phyloP scores from a whole-genome alignment of 2,113 vertebrate genomes.

The Chaetorhynchus papuensis region DNA sequence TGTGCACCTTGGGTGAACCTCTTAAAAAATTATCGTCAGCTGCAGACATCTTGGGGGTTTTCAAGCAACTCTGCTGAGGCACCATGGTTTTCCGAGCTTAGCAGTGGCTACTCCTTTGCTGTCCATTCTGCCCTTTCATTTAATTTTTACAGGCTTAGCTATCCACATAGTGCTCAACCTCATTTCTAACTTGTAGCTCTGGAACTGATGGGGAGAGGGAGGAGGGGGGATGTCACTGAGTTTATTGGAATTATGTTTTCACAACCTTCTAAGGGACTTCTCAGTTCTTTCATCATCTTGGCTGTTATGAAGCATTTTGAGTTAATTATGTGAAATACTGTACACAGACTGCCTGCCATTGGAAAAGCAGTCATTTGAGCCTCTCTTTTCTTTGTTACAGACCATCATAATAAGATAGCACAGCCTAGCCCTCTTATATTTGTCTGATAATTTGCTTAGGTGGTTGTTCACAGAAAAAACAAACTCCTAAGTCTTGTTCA shows the following conservation, averaged over 20 bases:
- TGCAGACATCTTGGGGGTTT: neutral
- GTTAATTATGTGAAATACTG: neutral
- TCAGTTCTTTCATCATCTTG: neutral
- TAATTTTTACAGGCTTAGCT: neutral
- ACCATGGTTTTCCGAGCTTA: neutral
- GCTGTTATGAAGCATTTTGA: neutral
- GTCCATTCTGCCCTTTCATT: neutral
- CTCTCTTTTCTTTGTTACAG: neutral
- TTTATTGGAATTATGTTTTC: neutral
- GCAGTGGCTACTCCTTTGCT: neutral
- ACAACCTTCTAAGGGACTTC: neutral
- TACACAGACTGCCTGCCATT: neutral
- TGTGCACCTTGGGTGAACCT: accelerated
- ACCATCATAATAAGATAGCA: neutral
- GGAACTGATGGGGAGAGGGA: neutral
- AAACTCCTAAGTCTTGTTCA: neutral
- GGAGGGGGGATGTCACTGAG: neutral
- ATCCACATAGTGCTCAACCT: neutral
- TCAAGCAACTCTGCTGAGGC: neutral
- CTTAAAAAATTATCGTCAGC: neutral
- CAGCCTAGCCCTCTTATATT: neutral
- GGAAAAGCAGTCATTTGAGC: neutral
- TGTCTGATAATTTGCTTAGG: neutral
- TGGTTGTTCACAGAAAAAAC: neutral
- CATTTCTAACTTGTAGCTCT: neutral